Conservation (phyloP, 1,140 invertebrate species). For the Eueides isabella region DNA sequence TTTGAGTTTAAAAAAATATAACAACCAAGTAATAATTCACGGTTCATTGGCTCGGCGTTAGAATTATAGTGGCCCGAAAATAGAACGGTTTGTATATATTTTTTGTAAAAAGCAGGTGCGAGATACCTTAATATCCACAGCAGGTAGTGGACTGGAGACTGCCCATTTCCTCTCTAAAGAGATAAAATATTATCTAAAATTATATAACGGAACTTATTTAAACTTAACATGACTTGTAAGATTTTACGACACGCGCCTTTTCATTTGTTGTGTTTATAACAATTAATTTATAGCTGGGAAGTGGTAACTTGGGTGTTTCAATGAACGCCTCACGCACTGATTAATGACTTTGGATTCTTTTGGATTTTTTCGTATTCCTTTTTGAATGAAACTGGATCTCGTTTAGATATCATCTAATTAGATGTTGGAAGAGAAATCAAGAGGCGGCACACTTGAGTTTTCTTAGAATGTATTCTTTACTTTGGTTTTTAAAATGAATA, state of each 20-base stretch:
- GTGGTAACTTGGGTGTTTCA: slow-evolving; percentile 46
- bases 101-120: slow-evolving; percentile 72
- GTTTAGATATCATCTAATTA: slow-evolving; percentile 49
- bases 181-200: slow-evolving; percentile 7
- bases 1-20: slow-evolving; percentile 35
- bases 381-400: slow-evolving; percentile 39
- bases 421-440: slow-evolving; percentile 54
- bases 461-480: slow-evolving; percentile 4
- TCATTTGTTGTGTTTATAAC: slow-evolving; percentile 47
- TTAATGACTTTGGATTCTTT: slow-evolving; percentile 55
- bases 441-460: slow-evolving; percentile 19
- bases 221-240: background rate
- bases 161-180: slow-evolving; percentile 63
- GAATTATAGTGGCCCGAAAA: slow-evolving; percentile 55
- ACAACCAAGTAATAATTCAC: slow-evolving; percentile 58
- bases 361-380: slow-evolving; percentile 51
- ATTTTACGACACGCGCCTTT: background rate
- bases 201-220: background rate
- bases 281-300: slow-evolving; percentile 60
- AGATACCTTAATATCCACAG: slow-evolving; percentile 36
- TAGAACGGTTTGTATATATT: slow-evolving; percentile 69
- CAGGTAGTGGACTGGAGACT: slow-evolving; percentile 58
- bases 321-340: slow-evolving; percentile 51
- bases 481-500: background rate
- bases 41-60: slow-evolving; percentile 48